phyloP scores from a whole-genome alignment of 2,888 invertebrate genomes.

The Toxonevra muliebris region DNA sequence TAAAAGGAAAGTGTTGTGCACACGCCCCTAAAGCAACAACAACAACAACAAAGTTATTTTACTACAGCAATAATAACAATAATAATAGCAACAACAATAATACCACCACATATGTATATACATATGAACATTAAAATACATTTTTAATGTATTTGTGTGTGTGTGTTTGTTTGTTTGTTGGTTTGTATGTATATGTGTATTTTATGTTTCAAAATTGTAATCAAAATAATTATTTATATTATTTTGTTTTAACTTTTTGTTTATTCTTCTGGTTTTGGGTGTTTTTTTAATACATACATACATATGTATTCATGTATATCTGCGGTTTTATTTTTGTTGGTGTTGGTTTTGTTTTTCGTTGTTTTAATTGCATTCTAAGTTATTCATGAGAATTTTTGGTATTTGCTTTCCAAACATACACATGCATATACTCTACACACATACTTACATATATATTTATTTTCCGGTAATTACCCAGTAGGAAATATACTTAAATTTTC shows the following conservation, averaged over 20 bases:
- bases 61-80: neutral
- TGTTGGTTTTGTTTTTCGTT: slow-evolving; percentile 16
- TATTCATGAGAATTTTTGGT: slow-evolving; percentile 26
- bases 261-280: neutral
- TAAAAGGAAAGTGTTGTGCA: slow-evolving; percentile 23
- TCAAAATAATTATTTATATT: slow-evolving; percentile 55
- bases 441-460: neutral
- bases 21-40: neutral
- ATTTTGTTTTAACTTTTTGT: slow-evolving; percentile 33
- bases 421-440: neutral
- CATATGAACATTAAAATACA: slow-evolving; percentile 50
- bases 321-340: slow-evolving; percentile 4
- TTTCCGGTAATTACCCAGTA: neutral
- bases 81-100: neutral
- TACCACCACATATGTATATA: too few species aligned
- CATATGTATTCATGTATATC: neutral
- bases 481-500: too few species aligned
- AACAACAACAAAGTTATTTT: neutral
- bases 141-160: slow-evolving; percentile 48
- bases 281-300: neutral
- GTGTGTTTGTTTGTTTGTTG: slow-evolving; percentile 36
- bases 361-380: slow-evolving; percentile 35
- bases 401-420: neutral
- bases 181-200: slow-evolving; percentile 20
- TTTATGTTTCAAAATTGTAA: slow-evolving; percentile 45